These are phyloP conservation scores for Neodiprion fabricii DNA, from an alignment of 1,140 invertebrate genomes.

Conservation along the genomic window DNA sequence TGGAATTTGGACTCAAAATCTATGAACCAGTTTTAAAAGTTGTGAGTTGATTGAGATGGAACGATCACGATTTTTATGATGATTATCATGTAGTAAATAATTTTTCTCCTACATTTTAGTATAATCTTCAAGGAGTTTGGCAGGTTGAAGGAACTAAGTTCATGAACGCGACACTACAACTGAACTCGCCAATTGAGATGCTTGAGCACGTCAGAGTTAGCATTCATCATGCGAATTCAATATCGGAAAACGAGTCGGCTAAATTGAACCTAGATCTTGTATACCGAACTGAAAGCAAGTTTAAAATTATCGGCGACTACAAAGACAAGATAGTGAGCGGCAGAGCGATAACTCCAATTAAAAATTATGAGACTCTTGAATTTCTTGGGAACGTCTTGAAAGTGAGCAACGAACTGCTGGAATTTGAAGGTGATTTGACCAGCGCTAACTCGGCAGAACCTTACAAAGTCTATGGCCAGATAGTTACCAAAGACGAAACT, in stretches of 20 bases:
- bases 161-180: conserved; percentile 53
- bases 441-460: conserved; percentile 28
- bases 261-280: conserved; percentile 37
- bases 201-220: conserved; percentile 58
- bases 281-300: conserved; percentile 34
- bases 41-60: conserved; percentile 31
- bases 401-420: conserved; percentile 28
- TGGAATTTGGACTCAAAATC: conserved; percentile 53
- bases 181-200: conserved; percentile 63
- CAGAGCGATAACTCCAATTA: conserved; percentile 37
- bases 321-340: conserved; percentile 31
- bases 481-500: conserved; percentile 19
- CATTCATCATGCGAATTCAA: conserved; percentile 55
- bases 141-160: conserved; percentile 56
- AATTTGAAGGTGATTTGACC: conserved; percentile 43
- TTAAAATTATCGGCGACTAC: conserved; percentile 37
- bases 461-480: conserved; percentile 31
- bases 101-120: conserved; percentile 37
- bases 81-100: conserved; percentile 27
- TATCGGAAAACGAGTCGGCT: conserved; percentile 34
- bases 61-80: conserved; percentile 4
- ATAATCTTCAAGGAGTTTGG: conserved; percentile 63
- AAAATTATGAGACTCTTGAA: conserved; percentile 25
- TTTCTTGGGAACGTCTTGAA: conserved; percentile 41
- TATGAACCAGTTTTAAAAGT: conserved; percentile 31